These are phyloP conservation scores for Cryptosula pallasiana DNA, from an alignment of 2,888 invertebrate species.

Conservation along the genomic window DNA sequence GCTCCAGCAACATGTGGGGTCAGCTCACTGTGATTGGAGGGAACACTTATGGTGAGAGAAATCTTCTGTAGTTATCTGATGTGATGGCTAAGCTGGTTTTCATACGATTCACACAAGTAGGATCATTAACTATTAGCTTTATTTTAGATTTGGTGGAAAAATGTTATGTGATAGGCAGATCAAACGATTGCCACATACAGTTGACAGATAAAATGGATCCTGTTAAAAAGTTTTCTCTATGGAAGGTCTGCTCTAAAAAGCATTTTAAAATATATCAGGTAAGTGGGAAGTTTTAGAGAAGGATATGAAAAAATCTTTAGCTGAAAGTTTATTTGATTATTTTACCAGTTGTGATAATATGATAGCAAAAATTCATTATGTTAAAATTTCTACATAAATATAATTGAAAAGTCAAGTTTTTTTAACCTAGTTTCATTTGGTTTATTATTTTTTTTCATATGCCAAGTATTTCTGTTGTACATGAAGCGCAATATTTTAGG, in stretches of 20 bases:
- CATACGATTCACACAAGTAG: too few relatives aligned
- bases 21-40: slow-evolving; percentile 5
- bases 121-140: too few relatives aligned
- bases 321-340: too few relatives aligned
- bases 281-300: too few relatives aligned
- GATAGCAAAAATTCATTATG: too few relatives aligned
- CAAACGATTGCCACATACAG: not conserved
- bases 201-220: not conserved
- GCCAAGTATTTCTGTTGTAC: too few relatives aligned
- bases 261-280: not conserved
- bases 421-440: too few relatives aligned
- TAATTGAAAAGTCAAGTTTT: too few relatives aligned
- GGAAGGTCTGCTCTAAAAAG: not conserved
- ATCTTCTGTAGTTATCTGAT: not conserved
- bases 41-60: not conserved
- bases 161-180: not conserved
- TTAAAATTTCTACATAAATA: too few relatives aligned
- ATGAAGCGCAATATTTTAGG: slow-evolving; percentile 14
- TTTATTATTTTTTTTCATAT: too few relatives aligned
- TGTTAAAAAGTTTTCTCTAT: not conserved
- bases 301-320: too few relatives aligned
- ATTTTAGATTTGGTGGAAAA: slow-evolving; percentile 7
- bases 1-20: not conserved
- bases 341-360: too few relatives aligned
- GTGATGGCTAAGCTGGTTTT: not conserved